Percentiles rank a stretch among this genome's conserved stretches.
These are phyloP conservation scores for Mellilla xanthometata DNA, from an alignment of 2,888 invertebrate genomes.

Conservation along the genomic window DNA sequence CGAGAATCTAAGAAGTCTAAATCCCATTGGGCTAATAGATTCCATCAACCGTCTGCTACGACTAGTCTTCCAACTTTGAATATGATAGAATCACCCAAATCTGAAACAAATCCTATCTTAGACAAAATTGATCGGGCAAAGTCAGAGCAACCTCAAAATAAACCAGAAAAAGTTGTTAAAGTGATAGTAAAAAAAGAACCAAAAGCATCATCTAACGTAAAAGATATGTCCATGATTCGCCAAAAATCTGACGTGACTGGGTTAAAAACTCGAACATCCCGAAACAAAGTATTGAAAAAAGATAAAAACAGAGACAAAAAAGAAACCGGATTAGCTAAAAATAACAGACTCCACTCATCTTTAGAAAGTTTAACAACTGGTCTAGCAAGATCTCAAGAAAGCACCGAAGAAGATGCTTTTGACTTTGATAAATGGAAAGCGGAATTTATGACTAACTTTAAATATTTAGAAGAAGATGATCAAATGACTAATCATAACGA, in stretches of 20 bases:
- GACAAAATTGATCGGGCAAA: slow-evolving; percentile 60
- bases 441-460: slow-evolving; percentile 68
- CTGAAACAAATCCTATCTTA: slow-evolving; percentile 56
- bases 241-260: slow-evolving; percentile 85
- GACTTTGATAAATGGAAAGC: slow-evolving; percentile 76
- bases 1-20: slow-evolving; percentile 82
- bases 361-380: slow-evolving; percentile 71
- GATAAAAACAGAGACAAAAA: slow-evolving; percentile 58
- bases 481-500: slow-evolving; percentile 67
- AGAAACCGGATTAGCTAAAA: slow-evolving; percentile 62
- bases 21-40: slow-evolving; percentile 88
- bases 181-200: slow-evolving; percentile 26
- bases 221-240: slow-evolving; percentile 67
- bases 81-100: slow-evolving; percentile 75
- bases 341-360: slow-evolving; percentile 66
- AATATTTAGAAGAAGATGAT: slow-evolving; percentile 71
- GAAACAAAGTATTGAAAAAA: slow-evolving; percentile 59
- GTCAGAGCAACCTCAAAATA: slow-evolving; percentile 63
- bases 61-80: slow-evolving; percentile 90
- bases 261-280: slow-evolving; percentile 69
- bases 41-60: slow-evolving; percentile 91
- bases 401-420: slow-evolving; percentile 63
- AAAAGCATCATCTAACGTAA: slow-evolving; percentile 29
- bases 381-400: slow-evolving; percentile 68
- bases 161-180: slow-evolving; percentile 22